Evolutionary conservation across 2,797 vertebrate species (phyloP).

Genomic region (Sebastes miniatus): DNA sequence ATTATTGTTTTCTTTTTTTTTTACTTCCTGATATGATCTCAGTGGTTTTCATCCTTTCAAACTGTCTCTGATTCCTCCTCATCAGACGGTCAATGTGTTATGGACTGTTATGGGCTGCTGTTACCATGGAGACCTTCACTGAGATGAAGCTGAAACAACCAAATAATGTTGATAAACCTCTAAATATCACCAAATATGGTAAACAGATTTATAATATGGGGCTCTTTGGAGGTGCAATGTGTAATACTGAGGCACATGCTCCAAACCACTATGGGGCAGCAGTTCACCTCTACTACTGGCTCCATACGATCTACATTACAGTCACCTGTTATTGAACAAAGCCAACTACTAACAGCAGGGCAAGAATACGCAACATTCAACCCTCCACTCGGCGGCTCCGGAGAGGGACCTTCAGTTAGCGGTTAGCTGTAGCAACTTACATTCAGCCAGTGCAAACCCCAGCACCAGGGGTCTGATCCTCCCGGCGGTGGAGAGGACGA

Average conservation of each 20-base stretch:
- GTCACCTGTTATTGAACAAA: too few relatives aligned
- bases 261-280: too few relatives aligned
- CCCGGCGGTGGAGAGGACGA: too few relatives aligned
- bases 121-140: slow-evolving; percentile 34
- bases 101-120: slow-evolving; percentile 28
- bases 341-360: too few relatives aligned
- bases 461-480: too few relatives aligned
- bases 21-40: not conserved
- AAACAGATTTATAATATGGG: not conserved
- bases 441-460: not conserved
- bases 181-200: not conserved
- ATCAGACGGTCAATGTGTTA: not conserved
- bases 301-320: too few relatives aligned
- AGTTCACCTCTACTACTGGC: too few relatives aligned
- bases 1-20: not conserved
- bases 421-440: not conserved
- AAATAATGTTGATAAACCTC: not conserved
- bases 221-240: not conserved
- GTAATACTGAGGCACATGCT: too few relatives aligned
- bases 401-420: not conserved
- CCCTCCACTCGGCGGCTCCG: too few relatives aligned
- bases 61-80: not conserved
- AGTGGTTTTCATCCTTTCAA: not conserved
- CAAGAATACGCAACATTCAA: too few relatives aligned
- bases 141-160: not conserved